A percentile compares a stretch with the other conserved stretches of the same genome.
Conservation (phyloP, 2,113 vertebrate genomes). For the Xiphophorus maculatus region DNA sequence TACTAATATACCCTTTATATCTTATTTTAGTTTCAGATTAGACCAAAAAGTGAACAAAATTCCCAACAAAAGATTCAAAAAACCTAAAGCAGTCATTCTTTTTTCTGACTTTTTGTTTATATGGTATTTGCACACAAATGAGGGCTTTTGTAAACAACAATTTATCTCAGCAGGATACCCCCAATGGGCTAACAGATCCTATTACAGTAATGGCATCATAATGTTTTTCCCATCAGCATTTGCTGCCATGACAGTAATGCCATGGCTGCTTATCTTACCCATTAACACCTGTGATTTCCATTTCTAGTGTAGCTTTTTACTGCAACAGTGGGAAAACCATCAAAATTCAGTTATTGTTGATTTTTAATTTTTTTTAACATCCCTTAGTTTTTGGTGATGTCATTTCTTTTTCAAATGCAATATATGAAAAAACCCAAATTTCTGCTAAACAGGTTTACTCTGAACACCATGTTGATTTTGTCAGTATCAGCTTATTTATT, state of each 20-base stretch:
- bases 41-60: not conserved
- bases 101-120: constrained; percentile 25
- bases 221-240: constrained; percentile 9
- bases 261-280: constrained; percentile 4
- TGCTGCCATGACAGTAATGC: constrained; percentile 9
- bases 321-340: constrained; percentile 1
- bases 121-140: constrained; percentile 53
- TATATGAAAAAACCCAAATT: not conserved
- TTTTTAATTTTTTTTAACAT: constrained; percentile 28
- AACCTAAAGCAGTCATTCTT: not conserved
- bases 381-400: constrained; percentile 14
- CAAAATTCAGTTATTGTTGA: not conserved
- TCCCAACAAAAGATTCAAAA: not conserved
- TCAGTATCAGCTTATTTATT: not conserved
- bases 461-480: not conserved
- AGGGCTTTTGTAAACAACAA: constrained; percentile 52
- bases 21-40: not conserved
- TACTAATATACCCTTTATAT: not conserved
- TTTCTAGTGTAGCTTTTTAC: constrained; percentile 22
- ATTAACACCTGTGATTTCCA: constrained; percentile 12
- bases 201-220: constrained; percentile 50
- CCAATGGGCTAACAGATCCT: constrained; percentile 35
- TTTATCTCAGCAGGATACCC: constrained; percentile 58
- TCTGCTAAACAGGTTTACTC: not conserved
- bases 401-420: not conserved